These are phyloP conservation scores for Clinocottus analis DNA, from an alignment of 2,113 vertebrate species.

Conservation along the genomic window DNA sequence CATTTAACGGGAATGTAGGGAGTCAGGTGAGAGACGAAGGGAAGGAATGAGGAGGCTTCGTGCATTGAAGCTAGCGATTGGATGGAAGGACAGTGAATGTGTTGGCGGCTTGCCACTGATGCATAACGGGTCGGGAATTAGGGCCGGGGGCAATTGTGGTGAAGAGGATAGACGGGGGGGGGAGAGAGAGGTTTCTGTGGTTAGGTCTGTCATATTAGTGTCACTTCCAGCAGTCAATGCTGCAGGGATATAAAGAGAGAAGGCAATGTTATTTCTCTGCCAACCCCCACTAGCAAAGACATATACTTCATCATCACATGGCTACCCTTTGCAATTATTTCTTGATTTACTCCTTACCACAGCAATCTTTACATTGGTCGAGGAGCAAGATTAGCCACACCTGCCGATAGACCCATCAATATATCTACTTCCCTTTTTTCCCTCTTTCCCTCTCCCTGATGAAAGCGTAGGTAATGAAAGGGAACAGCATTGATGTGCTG, in stretches of 20 bases:
- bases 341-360: conserved; percentile 59
- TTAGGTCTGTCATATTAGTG: conserved; percentile 76
- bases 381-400: conserved; percentile 63
- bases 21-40: conserved; percentile 49
- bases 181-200: conserved; percentile 45
- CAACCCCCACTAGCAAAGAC: conserved; percentile 54
- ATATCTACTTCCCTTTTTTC: conserved; percentile 59
- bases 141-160: conserved; percentile 39
- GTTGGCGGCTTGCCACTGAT: conserved; percentile 58
- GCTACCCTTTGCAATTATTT: conserved; percentile 67
- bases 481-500: conserved; percentile 65
- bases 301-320: conserved; percentile 63
- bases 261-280: conserved; percentile 58
- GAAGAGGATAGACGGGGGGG: conserved; percentile 17
- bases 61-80: conserved; percentile 31
- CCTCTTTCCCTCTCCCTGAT: conserved; percentile 47
- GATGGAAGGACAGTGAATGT: conserved; percentile 38
- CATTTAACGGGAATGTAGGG: conserved; percentile 79
- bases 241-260: conserved; percentile 60
- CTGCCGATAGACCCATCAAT: conserved; percentile 76
- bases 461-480: conserved; percentile 73
- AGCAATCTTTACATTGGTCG: conserved; percentile 53
- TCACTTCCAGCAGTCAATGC: conserved; percentile 57
- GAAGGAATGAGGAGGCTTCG: conserved; percentile 36
- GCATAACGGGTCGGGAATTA: conserved; percentile 72